Evolutionary conservation across 2,888 invertebrate species (phyloP).

Genomic region (Antheraea assamensis): DNA sequence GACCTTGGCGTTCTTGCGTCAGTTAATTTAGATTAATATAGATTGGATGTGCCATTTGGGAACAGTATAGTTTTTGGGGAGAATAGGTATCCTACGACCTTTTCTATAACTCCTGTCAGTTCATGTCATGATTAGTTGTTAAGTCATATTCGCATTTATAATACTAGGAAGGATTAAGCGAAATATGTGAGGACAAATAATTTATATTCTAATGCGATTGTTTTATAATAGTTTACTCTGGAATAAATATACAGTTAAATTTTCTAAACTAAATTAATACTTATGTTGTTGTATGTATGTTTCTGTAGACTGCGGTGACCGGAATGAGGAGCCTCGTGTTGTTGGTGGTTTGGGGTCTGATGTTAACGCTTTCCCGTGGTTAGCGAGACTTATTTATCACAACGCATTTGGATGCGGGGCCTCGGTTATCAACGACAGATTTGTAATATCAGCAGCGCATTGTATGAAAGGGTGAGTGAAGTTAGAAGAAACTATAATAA

Average conservation of each 20-base stretch:
- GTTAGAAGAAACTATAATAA: not conserved
- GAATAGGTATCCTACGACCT: too few relatives aligned
- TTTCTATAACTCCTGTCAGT: too few relatives aligned
- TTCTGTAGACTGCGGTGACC: constrained; percentile 88
- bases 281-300: not conserved
- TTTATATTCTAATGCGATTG: too few relatives aligned
- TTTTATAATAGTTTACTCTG: too few relatives aligned
- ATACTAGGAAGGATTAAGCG: too few relatives aligned
- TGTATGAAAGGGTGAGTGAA: constrained; percentile 90
- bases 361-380: constrained; percentile 93
- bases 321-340: constrained; percentile 90
- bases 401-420: constrained; percentile 96
- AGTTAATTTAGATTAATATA: not conserved
- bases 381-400: constrained; percentile 91
- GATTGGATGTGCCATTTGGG: too few relatives aligned
- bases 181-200: not conserved
- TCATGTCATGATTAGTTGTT: too few relatives aligned
- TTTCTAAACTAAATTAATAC: not conserved
- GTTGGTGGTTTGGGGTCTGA: constrained; percentile 90
- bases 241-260: not conserved
- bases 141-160: too few relatives aligned
- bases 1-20: not conserved
- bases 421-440: constrained; percentile 92
- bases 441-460: constrained; percentile 93
- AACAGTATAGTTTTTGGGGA: too few relatives aligned